Evolutionary conservation across 2,797 vertebrate genomes (phyloP), one percentile per base, ranked within the genome.

Genomic region (Spinibarbus caldwelli): DNA sequence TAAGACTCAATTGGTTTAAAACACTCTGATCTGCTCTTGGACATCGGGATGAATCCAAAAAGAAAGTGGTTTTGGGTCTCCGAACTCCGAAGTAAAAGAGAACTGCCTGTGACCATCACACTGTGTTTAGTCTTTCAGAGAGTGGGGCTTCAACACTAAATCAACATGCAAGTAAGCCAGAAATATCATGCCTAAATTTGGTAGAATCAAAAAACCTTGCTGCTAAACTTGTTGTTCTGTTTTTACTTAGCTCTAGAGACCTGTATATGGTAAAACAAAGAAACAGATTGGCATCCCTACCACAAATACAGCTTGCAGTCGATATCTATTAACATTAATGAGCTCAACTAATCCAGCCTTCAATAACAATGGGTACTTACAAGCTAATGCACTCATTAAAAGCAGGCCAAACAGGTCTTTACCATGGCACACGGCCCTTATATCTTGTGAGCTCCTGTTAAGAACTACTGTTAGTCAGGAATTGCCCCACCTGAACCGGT

Each of bases 121-220:
- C 81, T 31, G 34, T 88, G 92, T 93, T 93, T 91, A 91, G 90
- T 91, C 90, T 91, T 86, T 57, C 26, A 66, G 83, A 84, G 70
- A 34, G 82, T 52, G 85, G 80, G 86, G 90, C 88, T 88, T 76
- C 47, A 88, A 87, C 82, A 82, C 87, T 83, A 80, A 83, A 86
- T 89, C 90, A 91, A 87, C 91, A 86, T 78, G 71, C 83, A 38
- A 88, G 57, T 36, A 59, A 78, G 90, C 89, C 91, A 88, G 81
- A 90, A 91, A 90, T 85, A 90, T 88, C 89, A 89, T 89, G 80
- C 73, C 94, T 92, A 91, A 94, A 94, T 87, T 92, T 91, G 93
- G 93, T 43, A 83, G 11, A 82, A 80, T 80, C 86, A 49, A 76
- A 88, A 87, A 89, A 85, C 62, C 11, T 83, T 67, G 49, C 34